A percentile compares a stretch with the other conserved stretches of the same genome.
Evolutionary conservation across 2,888 invertebrate species (phyloP).

Genomic region (Notodonta dromedarius): DNA sequence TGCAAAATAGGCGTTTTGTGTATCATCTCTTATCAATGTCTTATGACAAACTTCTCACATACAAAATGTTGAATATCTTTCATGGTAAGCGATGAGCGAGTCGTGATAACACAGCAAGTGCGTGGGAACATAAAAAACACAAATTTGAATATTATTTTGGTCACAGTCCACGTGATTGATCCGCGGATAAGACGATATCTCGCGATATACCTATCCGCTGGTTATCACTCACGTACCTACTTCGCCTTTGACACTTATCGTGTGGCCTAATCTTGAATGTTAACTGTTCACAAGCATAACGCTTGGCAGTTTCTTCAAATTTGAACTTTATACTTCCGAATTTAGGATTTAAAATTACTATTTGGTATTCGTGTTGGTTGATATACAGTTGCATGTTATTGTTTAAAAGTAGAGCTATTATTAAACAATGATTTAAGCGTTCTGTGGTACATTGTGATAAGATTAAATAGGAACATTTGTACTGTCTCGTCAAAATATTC

Average conservation of each 20-base stretch:
- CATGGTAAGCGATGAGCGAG: neutral
- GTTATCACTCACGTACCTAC: constrained; percentile 1
- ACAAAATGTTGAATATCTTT: neutral
- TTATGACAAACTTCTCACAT: neutral
- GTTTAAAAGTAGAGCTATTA: constrained; percentile 1
- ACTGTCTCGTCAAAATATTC: neutral
- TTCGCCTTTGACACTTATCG: constrained; percentile 6
- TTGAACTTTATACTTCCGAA: neutral
- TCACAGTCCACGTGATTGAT: constrained; percentile 2
- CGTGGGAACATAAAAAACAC: neutral
- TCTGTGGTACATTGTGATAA: neutral
- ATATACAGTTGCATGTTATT: neutral
- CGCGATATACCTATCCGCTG: constrained; percentile 1
- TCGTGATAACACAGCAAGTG: neutral
- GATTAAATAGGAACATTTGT: neutral
- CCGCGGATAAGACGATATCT: constrained; percentile 2
- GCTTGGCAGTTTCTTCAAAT: neutral
- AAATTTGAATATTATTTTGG: constrained; percentile 1
- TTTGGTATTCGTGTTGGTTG: neutral
- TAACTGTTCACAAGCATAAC: neutral
- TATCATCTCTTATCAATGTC: neutral
- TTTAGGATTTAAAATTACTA: neutral
- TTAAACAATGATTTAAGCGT: neutral
- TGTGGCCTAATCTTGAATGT: constrained; percentile 6
- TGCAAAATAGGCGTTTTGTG: neutral